Evolutionary conservation across 2,888 invertebrate species (phyloP).

Genomic region (Pinctada fucata): DNA sequence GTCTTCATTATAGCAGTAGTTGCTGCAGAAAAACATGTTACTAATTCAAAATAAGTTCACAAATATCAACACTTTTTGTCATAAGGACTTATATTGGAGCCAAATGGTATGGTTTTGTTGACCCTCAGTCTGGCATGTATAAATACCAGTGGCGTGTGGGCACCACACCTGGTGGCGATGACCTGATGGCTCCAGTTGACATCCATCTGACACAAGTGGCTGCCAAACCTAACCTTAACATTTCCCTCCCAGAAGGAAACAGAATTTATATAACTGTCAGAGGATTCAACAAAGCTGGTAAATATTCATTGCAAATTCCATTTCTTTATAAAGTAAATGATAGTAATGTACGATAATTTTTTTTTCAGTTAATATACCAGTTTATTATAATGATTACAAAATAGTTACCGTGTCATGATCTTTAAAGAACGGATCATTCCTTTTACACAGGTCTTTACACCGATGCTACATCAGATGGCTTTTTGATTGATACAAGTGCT

Average conservation of each 20-base stretch:
- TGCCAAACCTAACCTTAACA: constrained; percentile 14
- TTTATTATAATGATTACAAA: too few relatives aligned
- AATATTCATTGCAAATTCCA: neutral
- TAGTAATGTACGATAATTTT: too few relatives aligned
- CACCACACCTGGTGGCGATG: constrained; percentile 26
- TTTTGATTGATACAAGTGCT: constrained; percentile 32
- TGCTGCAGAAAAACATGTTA: too few relatives aligned
- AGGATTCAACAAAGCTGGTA: constrained; percentile 56
- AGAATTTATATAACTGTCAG: constrained; percentile 49
- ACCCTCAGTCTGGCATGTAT: constrained; percentile 41
- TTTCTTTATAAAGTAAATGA: too few relatives aligned
- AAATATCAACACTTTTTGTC: neutral
- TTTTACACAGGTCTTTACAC: constrained; percentile 29
- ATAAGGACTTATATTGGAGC: constrained; percentile 32
- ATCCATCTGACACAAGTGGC: constrained; percentile 33
- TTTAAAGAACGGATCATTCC: too few relatives aligned
- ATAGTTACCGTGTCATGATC: too few relatives aligned
- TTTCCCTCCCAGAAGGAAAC: constrained; percentile 34
- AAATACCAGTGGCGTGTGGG: constrained; percentile 40
- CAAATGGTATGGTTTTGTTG: constrained; percentile 42
- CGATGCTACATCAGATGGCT: constrained; percentile 40
- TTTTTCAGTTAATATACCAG: too few relatives aligned
- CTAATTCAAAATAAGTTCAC: too few relatives aligned
- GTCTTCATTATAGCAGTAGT: too few relatives aligned
- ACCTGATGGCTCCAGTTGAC: constrained; percentile 27